Percentiles rank a stretch among this genome's conserved stretches.
Evolutionary conservation across 2,797 vertebrate species (phyloP).

Genomic region (Perodicticus potto): DNA sequence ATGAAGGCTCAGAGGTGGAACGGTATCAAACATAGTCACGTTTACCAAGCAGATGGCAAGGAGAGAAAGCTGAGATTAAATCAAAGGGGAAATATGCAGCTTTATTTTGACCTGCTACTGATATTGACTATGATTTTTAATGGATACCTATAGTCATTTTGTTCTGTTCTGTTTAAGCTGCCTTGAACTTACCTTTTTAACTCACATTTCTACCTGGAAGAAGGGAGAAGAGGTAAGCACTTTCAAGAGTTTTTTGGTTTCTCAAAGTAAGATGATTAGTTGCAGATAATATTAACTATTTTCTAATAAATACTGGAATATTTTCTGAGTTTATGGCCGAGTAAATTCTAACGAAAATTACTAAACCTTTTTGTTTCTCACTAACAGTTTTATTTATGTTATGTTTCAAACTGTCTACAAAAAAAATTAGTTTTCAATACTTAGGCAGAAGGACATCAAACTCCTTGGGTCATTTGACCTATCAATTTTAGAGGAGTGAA

Average conservation of each 20-base stretch:
- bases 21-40: conserved; percentile 61
- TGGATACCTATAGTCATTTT: conserved; percentile 70
- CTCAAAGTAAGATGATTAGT: conserved; percentile 35
- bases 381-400: not conserved
- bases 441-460: not conserved
- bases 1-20: conserved; percentile 62
- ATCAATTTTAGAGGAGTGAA: not conserved
- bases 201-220: conserved; percentile 53
- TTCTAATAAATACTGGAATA: conserved; percentile 18
- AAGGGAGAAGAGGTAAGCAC: conserved; percentile 28
- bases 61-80: conserved; percentile 70
- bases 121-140: conserved; percentile 72
- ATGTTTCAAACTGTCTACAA: not conserved
- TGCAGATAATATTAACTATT: conserved; percentile 17
- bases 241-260: not conserved
- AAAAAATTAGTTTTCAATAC: conserved; percentile 32
- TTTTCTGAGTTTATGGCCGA: conserved; percentile 44
- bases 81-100: conserved; percentile 73
- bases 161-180: conserved; percentile 55
- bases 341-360: conserved; percentile 25
- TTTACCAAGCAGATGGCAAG: conserved; percentile 80
- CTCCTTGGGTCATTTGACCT: conserved; percentile 24
- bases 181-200: conserved; percentile 24
- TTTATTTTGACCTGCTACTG: conserved; percentile 77
- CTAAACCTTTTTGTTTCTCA: not conserved